Evolutionary conservation across 2,113 vertebrate genomes (phyloP).

Genomic region (Orientallactaga bullata): DNA sequence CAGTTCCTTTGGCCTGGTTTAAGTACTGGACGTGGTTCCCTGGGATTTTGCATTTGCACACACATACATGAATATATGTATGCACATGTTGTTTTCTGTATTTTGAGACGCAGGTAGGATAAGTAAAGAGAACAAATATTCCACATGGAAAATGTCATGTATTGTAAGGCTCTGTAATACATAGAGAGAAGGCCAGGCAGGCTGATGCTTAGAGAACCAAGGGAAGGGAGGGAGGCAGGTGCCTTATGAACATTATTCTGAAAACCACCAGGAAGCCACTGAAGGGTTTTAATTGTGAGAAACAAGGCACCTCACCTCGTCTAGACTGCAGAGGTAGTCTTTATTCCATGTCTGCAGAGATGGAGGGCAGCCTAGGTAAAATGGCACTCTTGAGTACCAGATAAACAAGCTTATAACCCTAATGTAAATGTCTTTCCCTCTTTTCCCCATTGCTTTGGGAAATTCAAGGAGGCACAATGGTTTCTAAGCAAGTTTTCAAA

Average conservation of each 20-base stretch:
- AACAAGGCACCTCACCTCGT: too few relatives aligned
- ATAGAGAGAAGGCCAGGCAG: background rate
- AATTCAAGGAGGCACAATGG: too few relatives aligned
- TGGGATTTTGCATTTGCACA: background rate
- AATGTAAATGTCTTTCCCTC: too few relatives aligned
- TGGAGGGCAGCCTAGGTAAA: too few relatives aligned
- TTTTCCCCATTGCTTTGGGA: too few relatives aligned
- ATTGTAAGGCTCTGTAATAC: background rate
- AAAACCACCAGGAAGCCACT: background rate
- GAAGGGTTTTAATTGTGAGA: background rate
- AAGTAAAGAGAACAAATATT: slow-evolving; percentile 34
- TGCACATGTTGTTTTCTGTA: background rate
- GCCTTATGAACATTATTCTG: slow-evolving; percentile 26
- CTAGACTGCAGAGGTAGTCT: too few relatives aligned
- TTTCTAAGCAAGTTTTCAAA: too few relatives aligned
- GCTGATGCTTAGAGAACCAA: background rate
- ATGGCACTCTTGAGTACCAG: too few relatives aligned
- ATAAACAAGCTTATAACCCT: too few relatives aligned
- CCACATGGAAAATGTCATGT: background rate
- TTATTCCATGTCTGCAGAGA: too few relatives aligned
- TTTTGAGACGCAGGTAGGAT: background rate
- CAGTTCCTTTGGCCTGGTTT: slow-evolving; percentile 25
- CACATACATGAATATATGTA: background rate
- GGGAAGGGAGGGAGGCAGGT: background rate
- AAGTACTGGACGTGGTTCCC: background rate